Base-by-base conservation (phyloP, 1,140 invertebrate genomes). In the Xylocopa sonorina region DNA sequence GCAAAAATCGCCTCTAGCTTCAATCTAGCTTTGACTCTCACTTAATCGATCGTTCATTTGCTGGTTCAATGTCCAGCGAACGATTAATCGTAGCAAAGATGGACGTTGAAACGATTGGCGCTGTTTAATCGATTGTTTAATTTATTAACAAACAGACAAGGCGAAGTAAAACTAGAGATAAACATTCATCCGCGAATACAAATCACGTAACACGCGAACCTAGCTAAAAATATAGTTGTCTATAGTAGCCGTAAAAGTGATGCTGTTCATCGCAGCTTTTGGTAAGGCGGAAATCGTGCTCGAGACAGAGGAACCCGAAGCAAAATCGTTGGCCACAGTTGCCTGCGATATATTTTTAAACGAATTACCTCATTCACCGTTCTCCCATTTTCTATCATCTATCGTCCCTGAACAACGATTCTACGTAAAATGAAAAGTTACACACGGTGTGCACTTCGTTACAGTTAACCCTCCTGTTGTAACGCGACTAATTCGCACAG, bases 341-440 rank as follows among this genome's bases (percentile, higher is more conserved):
- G 69, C 14, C 7, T 16, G 34, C 21, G 67, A 55, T 84, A 57
- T 85, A 84, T 85, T 85, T 85, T 85, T 85, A 71, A 81, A 77
- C 73, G 78, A 71, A 73, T 78, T 84, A 78, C 82, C 82, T 84
- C 82, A 84, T 46, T 72, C 72, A 16, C 58, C 57, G 21, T 32
- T 83, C 74, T 64, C 78, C 68, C 62, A 58, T 73, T 77, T 83
- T 63, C 34, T 68, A 64, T 75, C 83, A 64, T 75, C 83, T 60
- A 71, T 46, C 14, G 66, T 18, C n/a, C 1, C 24, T 41, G 48
- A 74, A 43, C 48, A 24, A 7, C 1, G 21, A 27, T 67, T 24
- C 1, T 38, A 21, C 43, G 7, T 27, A 5, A 74, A 58, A 46
- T 29, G 46, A 34, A 18, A 10, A 53, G 48, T 4, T 50, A 38